Base-by-base conservation (phyloP, 2,888 invertebrate genomes). In the Rhopalosiphum nymphaeae region DNA sequence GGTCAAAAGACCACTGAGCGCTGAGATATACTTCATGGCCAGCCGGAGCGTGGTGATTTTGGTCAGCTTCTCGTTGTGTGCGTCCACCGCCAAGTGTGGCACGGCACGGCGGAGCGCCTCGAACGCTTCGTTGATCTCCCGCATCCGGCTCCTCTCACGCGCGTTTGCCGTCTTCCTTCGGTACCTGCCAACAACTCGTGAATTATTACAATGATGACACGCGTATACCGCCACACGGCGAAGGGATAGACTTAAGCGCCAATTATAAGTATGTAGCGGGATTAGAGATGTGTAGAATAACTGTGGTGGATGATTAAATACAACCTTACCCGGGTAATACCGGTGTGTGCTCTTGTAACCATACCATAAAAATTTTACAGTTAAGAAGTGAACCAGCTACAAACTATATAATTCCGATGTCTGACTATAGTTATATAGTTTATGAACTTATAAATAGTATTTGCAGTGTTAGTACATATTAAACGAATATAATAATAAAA, bases 71-170 rank as follows among this genome's bases (percentile, higher is more conserved):
- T 98, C 98, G 93, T 94, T 95, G 57, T 92, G 94, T 91, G 94
- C 91, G 46, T 95, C 94, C 90, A 94, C 94, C 90, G 94, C 92
- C 44, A 95, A 94, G 67, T 95, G 96, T 96, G 98, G 98, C 26
- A 99, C 97, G 49, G 97, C 98, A 36, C 97, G 96, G 49, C 98
- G 96, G 21, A 99, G 96, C 3, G 97, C 97, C 95, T 98, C 98
- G 96, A 98, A 99, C 1, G 98, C 98, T 94, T 97, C 97, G 96
- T 99, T 99, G 95, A 99, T 98, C 96, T 98, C 98, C 91, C 98
- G 96, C 98, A 98, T 98, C 94, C 98, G 97, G 95, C 97, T 97
- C 61, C 98, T 96, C 95, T 99, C 98, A 57, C 98, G 96, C 0
- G 98, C 98, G 96, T 98, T 99, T 29, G 98, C 98, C 0, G 98